A percentile compares a stretch with the other conserved stretches of the same genome.
phyloP scores from a whole-genome alignment of 2,888 invertebrate genomes.

The Caenorhabditis imperialis region DNA sequence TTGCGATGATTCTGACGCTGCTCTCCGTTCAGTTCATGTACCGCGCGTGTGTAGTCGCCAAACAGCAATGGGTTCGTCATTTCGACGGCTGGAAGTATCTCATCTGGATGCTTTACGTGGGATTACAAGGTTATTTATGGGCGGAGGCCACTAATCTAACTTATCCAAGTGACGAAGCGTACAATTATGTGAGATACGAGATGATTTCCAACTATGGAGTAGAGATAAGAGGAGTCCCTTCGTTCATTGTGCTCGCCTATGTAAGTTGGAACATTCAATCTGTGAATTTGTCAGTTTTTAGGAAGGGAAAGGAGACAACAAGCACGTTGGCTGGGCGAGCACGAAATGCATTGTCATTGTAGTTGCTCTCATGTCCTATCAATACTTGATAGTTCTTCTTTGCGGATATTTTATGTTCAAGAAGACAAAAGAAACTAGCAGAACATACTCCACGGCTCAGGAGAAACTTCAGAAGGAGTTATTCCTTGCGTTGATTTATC shows the following conservation, averaged over 20 bases:
- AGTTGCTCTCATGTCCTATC: background rate
- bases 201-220: constrained; percentile 20
- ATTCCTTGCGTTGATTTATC: constrained; percentile 4
- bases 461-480: constrained; percentile 10
- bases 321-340: constrained; percentile 6
- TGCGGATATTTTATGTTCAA: constrained; percentile 3
- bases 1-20: background rate
- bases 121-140: constrained; percentile 4
- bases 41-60: constrained; percentile 2
- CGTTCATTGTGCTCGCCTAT: constrained; percentile 13
- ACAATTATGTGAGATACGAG: constrained; percentile 14
- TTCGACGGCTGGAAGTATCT: constrained; percentile 13
- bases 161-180: background rate
- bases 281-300: background rate
- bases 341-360: background rate
- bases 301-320: constrained; percentile 2
- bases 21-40: constrained; percentile 21
- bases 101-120: constrained; percentile 6
- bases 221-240: background rate
- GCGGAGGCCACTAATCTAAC: background rate
- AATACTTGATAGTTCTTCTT: background rate
- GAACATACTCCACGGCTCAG: background rate
- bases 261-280: constrained; percentile 6
- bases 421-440: background rate
- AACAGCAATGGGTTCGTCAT: background rate